A percentile compares a stretch with the other conserved stretches of the same genome.
phyloP scores from a whole-genome alignment of 2,888 invertebrate genomes.

The Sminthurides aquaticus region DNA sequence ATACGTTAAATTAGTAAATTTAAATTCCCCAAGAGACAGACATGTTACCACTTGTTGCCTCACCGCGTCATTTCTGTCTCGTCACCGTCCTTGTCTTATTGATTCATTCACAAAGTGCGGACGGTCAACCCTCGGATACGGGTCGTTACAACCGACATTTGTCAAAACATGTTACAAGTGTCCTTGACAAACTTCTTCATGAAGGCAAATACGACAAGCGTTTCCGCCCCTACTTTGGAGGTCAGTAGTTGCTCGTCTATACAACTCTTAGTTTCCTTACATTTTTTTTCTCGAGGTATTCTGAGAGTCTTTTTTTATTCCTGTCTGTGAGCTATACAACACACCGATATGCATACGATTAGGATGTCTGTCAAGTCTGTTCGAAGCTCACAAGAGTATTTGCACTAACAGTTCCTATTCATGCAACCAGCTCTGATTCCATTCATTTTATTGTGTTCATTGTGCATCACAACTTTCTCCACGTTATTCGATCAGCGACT shows the following conservation, averaged over 20 bases:
- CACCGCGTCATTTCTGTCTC: neutral
- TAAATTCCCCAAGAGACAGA: too few relatives aligned
- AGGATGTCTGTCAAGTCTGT: too few relatives aligned
- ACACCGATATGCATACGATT: too few relatives aligned
- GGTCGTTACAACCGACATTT: conserved; percentile 39
- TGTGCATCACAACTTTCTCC: neutral
- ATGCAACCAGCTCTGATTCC: too few relatives aligned
- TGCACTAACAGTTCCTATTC: too few relatives aligned
- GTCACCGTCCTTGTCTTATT: neutral
- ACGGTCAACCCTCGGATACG: neutral
- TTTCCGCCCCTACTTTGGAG: conserved; percentile 48
- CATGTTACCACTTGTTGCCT: neutral
- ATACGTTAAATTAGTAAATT: neutral
- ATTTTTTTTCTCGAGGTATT: too few relatives aligned
- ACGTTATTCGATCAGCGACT: neutral
- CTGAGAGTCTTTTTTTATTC: too few relatives aligned
- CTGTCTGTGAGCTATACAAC: too few relatives aligned
- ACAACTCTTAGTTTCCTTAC: neutral
- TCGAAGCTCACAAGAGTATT: neutral
- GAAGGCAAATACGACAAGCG: conserved; percentile 47
- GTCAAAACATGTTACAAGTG: conserved; percentile 45
- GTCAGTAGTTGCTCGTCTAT: conserved; percentile 41
- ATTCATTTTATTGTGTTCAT: too few relatives aligned
- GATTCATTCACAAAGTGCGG: neutral
- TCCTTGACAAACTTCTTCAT: conserved; percentile 46